phyloP scores from a whole-genome alignment of 2,888 invertebrate genomes.

The Scaptomyza reducta region DNA sequence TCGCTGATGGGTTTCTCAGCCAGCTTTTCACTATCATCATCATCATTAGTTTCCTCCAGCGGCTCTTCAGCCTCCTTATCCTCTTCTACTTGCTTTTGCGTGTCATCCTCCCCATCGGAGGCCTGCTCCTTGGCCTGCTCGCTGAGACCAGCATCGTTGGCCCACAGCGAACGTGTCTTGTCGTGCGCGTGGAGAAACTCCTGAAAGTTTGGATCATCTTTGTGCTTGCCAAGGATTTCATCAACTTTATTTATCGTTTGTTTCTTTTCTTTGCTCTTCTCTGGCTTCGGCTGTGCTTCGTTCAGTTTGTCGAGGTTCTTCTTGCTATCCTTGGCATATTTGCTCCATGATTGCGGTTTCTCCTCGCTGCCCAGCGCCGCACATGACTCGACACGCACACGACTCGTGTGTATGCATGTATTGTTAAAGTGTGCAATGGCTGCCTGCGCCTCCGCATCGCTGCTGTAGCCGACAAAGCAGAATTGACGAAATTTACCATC shows the following conservation, averaged over 20 bases:
- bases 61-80: constrained; percentile 49
- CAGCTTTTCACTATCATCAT: constrained; percentile 85
- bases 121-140: constrained; percentile 66
- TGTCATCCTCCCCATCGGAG: constrained; percentile 19
- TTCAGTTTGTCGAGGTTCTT: constrained; percentile 78
- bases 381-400: constrained; percentile 91
- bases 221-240: constrained; percentile 90
- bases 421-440: constrained; percentile 93
- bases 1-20: constrained; percentile 91
- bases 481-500: constrained; percentile 97
- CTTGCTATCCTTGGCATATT: constrained; percentile 92
- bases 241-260: constrained; percentile 86
- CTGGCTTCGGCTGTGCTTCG: constrained; percentile 83
- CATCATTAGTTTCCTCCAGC: constrained; percentile 74
- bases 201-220: constrained; percentile 94
- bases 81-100: constrained; percentile 81
- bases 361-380: constrained; percentile 88
- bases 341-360: constrained; percentile 97
- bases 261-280: constrained; percentile 71
- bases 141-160: constrained; percentile 85
- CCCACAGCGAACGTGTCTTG: constrained; percentile 86
- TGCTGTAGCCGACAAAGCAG: constrained; percentile 95
- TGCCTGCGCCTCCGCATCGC: constrained; percentile 90
- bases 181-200: constrained; percentile 95
- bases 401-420: constrained; percentile 92